Percentiles rank a stretch among this genome's conserved stretches.
These are phyloP conservation scores for Gorsachius goisagi DNA, from an alignment of 2,113 vertebrate species.

Conservation along the genomic window DNA sequence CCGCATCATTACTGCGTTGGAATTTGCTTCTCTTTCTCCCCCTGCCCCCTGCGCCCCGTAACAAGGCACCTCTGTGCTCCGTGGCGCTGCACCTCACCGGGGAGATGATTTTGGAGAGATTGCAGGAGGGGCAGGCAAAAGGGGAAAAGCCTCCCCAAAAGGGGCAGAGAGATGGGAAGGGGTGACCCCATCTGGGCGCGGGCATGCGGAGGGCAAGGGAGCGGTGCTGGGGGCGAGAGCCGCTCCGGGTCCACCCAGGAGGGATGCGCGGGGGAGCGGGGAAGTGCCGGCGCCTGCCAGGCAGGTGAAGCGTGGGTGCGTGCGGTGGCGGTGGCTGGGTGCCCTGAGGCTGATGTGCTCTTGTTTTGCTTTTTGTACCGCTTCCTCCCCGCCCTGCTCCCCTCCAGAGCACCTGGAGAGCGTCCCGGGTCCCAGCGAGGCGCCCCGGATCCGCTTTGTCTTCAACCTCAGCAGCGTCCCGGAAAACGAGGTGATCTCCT, in stretches of 20 bases:
- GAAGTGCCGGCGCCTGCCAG: not conserved
- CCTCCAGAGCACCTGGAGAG: constrained; percentile 90
- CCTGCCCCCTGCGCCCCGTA: constrained; percentile 57
- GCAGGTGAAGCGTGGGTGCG: not conserved
- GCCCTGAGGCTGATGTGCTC: not conserved
- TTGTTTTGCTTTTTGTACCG: not conserved
- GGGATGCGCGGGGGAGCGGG: not conserved
- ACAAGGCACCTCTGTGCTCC: constrained; percentile 77
- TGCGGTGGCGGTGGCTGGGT: not conserved
- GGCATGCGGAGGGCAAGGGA: not conserved
- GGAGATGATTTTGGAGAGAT: not conserved
- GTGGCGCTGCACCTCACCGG: not conserved
- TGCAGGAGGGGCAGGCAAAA: not conserved
- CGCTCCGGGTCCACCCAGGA: accelerated
- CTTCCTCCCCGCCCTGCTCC: not conserved
- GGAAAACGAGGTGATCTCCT: constrained; percentile 91
- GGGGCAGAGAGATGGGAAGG: not conserved
- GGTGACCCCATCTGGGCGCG: not conserved
- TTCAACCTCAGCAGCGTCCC: constrained; percentile 99
- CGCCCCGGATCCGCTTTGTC: constrained; percentile 82
- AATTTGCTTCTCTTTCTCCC: constrained; percentile 68
- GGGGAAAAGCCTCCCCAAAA: not conserved
- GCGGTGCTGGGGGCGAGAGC: not conserved
- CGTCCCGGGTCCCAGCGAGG: constrained; percentile 73
- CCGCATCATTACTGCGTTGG: constrained; percentile 76